phyloP scores from a whole-genome alignment of 2,797 vertebrate genomes.

The Microhierax caerulescens region DNA sequence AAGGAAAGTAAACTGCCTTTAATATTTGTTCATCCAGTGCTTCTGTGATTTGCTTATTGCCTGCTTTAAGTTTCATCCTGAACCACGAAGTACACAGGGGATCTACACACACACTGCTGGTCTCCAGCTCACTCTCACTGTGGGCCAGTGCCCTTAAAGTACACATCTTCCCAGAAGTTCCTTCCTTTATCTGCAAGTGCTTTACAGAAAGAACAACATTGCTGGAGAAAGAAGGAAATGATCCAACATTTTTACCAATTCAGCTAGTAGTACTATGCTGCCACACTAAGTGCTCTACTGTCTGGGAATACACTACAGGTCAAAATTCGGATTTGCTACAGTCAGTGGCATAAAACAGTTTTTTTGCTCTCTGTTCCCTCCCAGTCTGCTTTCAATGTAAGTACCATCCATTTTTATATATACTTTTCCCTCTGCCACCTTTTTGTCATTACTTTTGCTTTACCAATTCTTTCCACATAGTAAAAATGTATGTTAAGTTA shows the following conservation, averaged over 20 bases:
- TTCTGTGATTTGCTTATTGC: not conserved
- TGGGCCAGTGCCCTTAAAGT: not conserved
- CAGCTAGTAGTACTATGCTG: not conserved
- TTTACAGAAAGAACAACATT: not conserved
- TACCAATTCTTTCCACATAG: not conserved
- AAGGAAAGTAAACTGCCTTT: not conserved
- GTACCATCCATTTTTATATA: not conserved
- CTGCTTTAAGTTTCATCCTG: not conserved
- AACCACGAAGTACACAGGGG: not conserved
- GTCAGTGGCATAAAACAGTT: not conserved
- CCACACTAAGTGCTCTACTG: not conserved
- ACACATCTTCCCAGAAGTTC: not conserved
- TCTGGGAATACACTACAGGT: not conserved
- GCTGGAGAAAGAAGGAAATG: not conserved
- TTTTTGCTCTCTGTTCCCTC: not conserved
- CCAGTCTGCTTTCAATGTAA: not conserved
- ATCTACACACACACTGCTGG: not conserved
- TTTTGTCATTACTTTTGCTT: not conserved
- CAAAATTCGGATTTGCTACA: not conserved
- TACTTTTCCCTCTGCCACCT: not conserved
- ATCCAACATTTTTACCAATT: not conserved
- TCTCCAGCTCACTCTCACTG: rapidly evolving
- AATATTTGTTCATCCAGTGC: not conserved
- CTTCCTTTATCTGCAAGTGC: not conserved
- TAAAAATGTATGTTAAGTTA: not conserved